Evolutionary conservation across 2,888 invertebrate species (phyloP), one percentile per base, ranked within the genome.

Genomic region (Argynnis bischoffii): DNA sequence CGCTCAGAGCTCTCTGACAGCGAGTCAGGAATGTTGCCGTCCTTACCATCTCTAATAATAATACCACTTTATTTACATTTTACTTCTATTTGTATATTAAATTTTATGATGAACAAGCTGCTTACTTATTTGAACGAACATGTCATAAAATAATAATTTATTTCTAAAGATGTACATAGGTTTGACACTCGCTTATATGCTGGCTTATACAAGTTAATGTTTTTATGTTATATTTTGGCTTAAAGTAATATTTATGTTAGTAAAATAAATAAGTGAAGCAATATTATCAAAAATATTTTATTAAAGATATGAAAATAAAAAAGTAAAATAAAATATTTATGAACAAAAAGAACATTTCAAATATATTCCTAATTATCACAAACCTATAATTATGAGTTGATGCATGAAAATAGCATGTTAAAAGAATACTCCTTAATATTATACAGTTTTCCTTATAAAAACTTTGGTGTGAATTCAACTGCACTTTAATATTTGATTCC

Each of bases 401-500:
- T 26, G 26, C 26, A 26, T 1, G 35, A 35, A 6, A 35, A 35
- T 35, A 35, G 8, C 35, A 1, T 35, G 8, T 35, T 35, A 26
- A 26, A 26, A 4, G 4, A 26, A 5, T 26, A 26, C 26, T 26
- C 3, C 26, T 4, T 26, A 26, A 26, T 4, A 26, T 26, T 26
- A 57, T 47, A 57, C 47, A 14, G 21, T 26, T 21, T 47, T 47
- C 26, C 47, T 47, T 57, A 57, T 57, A 57, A 57, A 21, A 57
- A 5, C 21, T 57, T 57, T 26, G 16, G 26, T 59, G 48, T 48
- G 14, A 85, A 82, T 82, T 79, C 77, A 76, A 75, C 78, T 75
- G 76, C 77, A 74, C 80, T 81, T 79, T 78, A 77, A 81, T 82
- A 80, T 80, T 80, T 71, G 72, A 78, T 77, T 76, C 77, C 75